phyloP scores from a whole-genome alignment of 1,140 invertebrate genomes.

The Drosophila chauvacae region DNA sequence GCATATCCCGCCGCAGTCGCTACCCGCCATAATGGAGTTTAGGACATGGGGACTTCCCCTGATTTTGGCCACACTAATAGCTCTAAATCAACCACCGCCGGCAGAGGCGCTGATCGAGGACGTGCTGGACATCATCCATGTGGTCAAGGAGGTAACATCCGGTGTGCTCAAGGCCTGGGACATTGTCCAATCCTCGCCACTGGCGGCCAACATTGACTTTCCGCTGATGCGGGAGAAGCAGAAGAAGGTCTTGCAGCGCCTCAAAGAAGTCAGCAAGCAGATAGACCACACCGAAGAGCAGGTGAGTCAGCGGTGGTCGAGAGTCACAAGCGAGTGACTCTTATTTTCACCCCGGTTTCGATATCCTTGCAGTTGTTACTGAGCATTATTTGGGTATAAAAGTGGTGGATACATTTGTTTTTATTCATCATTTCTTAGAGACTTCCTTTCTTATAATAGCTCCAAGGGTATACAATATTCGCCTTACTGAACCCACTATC shows the following conservation, averaged over 20 bases:
- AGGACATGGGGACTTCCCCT: conserved; percentile 39
- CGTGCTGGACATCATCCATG: conserved; percentile 87
- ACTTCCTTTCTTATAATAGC: too few relatives aligned
- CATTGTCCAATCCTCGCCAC: conserved; percentile 86
- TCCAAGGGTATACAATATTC: conserved; percentile 2
- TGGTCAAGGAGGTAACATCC: conserved; percentile 87
- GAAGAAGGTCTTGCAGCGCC: conserved; percentile 85
- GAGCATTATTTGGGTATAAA: too few relatives aligned
- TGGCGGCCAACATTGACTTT: conserved; percentile 86
- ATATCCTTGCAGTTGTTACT: neutral
- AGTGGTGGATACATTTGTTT: too few relatives aligned
- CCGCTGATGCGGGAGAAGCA: conserved; percentile 87
- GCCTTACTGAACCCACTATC: neutral
- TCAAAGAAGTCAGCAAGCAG: conserved; percentile 84
- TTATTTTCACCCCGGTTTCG: neutral
- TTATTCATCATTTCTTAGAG: too few relatives aligned
- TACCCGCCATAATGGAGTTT: conserved; percentile 11
- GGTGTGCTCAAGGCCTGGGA: conserved; percentile 88
- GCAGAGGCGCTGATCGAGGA: conserved; percentile 85
- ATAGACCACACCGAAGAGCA: conserved; percentile 83
- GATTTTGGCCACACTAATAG: conserved; percentile 12
- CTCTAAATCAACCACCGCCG: conserved; percentile 45
- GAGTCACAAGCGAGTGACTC: neutral
- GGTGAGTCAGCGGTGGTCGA: conserved; percentile 50
- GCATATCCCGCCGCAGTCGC: neutral